Conservation (phyloP, 1,140 invertebrate genomes). For the Saccostrea echinata region DNA sequence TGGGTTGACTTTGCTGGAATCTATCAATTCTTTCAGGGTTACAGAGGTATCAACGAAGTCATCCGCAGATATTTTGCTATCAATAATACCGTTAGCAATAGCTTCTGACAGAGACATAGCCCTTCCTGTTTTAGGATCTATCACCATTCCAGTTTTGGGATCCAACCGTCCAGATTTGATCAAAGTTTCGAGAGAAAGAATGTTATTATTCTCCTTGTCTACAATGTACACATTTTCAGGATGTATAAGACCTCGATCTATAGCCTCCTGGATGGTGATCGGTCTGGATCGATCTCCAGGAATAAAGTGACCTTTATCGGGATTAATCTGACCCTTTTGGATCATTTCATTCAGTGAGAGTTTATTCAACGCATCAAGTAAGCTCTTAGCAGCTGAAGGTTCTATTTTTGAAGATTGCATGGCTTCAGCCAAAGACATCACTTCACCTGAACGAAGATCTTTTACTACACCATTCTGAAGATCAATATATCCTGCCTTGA, state of each 20-base stretch:
- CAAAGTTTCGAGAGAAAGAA: constrained; percentile 67
- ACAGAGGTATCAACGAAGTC: constrained; percentile 69
- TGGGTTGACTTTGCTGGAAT: constrained; percentile 72
- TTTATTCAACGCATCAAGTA: constrained; percentile 85
- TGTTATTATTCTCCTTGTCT: constrained; percentile 69
- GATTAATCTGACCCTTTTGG: constrained; percentile 84
- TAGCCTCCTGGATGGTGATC: constrained; percentile 82
- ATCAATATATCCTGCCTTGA: constrained; percentile 69
- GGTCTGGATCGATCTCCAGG: constrained; percentile 45
- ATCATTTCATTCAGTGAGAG: constrained; percentile 85
- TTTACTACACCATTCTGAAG: constrained; percentile 67
- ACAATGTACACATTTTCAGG: constrained; percentile 73
- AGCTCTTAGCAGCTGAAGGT: constrained; percentile 81
- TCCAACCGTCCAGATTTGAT: constrained; percentile 82
- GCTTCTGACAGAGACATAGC: constrained; percentile 88
- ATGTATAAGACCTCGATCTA: constrained; percentile 65
- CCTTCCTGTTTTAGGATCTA: constrained; percentile 86
- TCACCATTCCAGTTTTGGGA: constrained; percentile 86
- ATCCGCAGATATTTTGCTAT: constrained; percentile 66
- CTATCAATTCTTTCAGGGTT: constrained; percentile 73
- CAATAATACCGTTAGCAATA: constrained; percentile 88
- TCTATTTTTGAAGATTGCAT: constrained; percentile 70
- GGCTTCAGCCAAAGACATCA: constrained; percentile 66
- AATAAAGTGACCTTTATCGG: constrained; percentile 65
- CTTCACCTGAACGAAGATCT: constrained; percentile 62